Evolutionary conservation across 1,140 invertebrate genomes (phyloP).

Genomic region (Heliothis virescens): DNA sequence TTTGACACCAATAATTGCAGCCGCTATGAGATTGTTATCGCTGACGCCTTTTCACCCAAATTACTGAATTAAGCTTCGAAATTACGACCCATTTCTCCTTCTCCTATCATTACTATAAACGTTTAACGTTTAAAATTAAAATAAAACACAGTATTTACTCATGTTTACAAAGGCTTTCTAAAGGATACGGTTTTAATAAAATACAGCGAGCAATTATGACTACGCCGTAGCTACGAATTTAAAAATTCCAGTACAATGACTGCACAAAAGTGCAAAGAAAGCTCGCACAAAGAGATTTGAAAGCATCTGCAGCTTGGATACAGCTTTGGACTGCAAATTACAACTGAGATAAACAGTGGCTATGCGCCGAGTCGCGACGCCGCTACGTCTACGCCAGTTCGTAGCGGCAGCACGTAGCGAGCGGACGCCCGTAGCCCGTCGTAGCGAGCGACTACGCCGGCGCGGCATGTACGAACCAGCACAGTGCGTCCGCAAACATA

Average conservation of each 20-base stretch:
- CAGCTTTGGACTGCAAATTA: slow-evolving; percentile 80
- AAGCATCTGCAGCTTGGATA: slow-evolving; percentile 80
- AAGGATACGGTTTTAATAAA: slow-evolving; percentile 36
- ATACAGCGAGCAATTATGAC: slow-evolving; percentile 35
- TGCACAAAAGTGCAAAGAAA: slow-evolving; percentile 77
- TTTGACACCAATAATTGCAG: slow-evolving; percentile 77
- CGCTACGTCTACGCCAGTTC: slow-evolving; percentile 71
- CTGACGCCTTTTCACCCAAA: slow-evolving; percentile 71
- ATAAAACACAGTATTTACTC: slow-evolving; percentile 14
- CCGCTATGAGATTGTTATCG: slow-evolving; percentile 74
- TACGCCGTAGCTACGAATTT: slow-evolving; percentile 57
- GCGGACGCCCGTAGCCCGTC: slow-evolving; percentile 69
- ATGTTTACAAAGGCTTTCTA: slow-evolving; percentile 10
- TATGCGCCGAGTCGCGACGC: slow-evolving; percentile 63
- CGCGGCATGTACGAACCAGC: slow-evolving; percentile 79
- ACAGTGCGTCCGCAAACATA: slow-evolving; percentile 75
- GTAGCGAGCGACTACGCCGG: slow-evolving; percentile 70
- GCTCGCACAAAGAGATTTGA: slow-evolving; percentile 78
- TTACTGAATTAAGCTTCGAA: slow-evolving; percentile 65
- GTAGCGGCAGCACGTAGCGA: slow-evolving; percentile 67
- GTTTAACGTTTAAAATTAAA: slow-evolving; percentile 1
- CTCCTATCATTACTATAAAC: neutral
- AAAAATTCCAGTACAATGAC: slow-evolving; percentile 72
- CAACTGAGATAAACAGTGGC: slow-evolving; percentile 77
- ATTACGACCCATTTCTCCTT: slow-evolving; percentile 6